phyloP scores from a whole-genome alignment of 2,888 invertebrate species.

The Dynastes maya region DNA sequence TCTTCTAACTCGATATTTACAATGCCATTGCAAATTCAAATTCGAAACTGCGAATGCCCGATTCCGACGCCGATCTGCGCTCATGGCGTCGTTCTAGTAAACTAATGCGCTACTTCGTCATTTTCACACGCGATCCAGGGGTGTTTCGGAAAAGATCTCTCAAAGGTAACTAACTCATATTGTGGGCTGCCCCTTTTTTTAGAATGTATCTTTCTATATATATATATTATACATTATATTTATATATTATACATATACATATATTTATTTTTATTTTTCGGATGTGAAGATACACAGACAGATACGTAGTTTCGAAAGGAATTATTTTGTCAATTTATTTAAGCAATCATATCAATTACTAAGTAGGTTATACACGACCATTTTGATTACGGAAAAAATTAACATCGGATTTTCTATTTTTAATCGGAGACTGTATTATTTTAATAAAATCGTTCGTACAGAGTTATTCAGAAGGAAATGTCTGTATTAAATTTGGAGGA shows the following conservation, averaged over 20 bases:
- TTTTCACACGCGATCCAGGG: slow-evolving; percentile 81
- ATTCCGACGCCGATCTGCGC: slow-evolving; percentile 55
- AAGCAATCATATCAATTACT: slow-evolving; percentile 49
- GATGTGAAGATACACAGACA: slow-evolving; percentile 66
- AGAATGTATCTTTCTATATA: slow-evolving; percentile 69
- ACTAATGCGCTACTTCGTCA: slow-evolving; percentile 71
- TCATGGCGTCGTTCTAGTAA: slow-evolving; percentile 54
- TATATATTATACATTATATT: slow-evolving; percentile 57
- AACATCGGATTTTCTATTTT: too few species aligned
- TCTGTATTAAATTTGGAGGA: too few species aligned
- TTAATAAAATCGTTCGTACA: neutral
- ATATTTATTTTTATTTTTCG: slow-evolving; percentile 57
- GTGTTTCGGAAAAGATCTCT: slow-evolving; percentile 97
- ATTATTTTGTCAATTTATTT: slow-evolving; percentile 23
- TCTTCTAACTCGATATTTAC: too few species aligned
- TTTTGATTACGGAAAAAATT: too few species aligned
- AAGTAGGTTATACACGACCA: neutral
- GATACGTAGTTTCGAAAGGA: neutral
- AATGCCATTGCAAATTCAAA: neutral
- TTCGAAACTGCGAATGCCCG: slow-evolving; percentile 11
- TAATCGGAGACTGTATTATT: too few species aligned
- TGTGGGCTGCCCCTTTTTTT: slow-evolving; percentile 71
- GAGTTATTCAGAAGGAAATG: slow-evolving; percentile 3
- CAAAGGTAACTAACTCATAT: slow-evolving; percentile 87
- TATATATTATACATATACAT: slow-evolving; percentile 47